Conservation (phyloP, 2,797 vertebrate genomes). For the Enteromius viviparus region DNA sequence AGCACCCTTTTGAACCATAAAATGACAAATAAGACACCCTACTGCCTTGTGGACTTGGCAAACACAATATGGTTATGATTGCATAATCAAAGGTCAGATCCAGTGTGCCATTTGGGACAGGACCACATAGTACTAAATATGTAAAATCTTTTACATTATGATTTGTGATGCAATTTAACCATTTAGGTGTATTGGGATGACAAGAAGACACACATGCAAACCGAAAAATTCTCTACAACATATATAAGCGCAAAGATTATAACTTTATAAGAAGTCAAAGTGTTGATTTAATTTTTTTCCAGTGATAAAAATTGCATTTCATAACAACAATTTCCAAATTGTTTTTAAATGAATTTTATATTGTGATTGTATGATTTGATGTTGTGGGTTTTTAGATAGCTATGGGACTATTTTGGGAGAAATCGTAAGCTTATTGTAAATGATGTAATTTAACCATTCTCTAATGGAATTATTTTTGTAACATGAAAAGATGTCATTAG, state of each 20-base stretch:
- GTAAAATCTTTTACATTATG: background rate
- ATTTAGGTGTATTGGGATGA: background rate
- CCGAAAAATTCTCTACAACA: background rate
- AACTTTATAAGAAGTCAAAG: background rate
- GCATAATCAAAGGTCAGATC: constrained; percentile 20
- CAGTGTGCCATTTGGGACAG: background rate
- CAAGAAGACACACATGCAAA: background rate
- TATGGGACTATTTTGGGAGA: constrained; percentile 17
- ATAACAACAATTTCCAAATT: background rate
- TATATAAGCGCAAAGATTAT: background rate
- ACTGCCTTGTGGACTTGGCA: background rate
- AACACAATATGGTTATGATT: constrained; percentile 11
- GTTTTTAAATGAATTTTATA: constrained; percentile 18
- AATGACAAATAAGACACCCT: constrained; percentile 20
- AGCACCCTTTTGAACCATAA: constrained; percentile 19
- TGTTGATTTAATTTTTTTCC: background rate
- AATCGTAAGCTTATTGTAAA: constrained; percentile 61
- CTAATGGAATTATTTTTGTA: constrained; percentile 75
- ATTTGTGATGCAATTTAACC: constrained; percentile 11
- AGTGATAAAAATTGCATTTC: background rate
- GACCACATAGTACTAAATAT: constrained; percentile 5
- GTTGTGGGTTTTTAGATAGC: constrained; percentile 28
- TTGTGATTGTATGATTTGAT: constrained; percentile 34
- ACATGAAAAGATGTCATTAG: constrained; percentile 55
- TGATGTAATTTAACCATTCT: constrained; percentile 62